Conservation (phyloP, 2,888 invertebrate genomes). For the Chrysina gloriosa region DNA sequence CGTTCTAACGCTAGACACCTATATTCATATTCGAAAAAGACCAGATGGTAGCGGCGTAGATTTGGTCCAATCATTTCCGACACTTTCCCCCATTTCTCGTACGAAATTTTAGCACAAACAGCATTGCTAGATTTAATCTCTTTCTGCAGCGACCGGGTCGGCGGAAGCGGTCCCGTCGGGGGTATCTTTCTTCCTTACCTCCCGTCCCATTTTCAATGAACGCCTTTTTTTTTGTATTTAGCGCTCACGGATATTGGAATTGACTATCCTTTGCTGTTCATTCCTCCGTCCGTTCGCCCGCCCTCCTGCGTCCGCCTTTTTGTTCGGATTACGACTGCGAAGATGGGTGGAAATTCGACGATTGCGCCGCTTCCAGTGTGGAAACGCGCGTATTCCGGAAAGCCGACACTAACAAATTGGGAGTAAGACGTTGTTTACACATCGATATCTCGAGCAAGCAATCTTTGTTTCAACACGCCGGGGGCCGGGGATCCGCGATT, state of each 20-base stretch:
- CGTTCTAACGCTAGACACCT: no score
- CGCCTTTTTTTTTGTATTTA: neutral
- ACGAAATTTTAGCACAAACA: neutral
- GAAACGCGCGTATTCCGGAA: neutral
- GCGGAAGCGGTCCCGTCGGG: no score
- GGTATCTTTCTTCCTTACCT: neutral
- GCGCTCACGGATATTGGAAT: conserved; percentile 3
- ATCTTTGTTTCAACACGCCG: conserved; percentile 25
- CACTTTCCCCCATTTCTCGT: neutral
- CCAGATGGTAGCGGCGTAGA: conserved; percentile 2
- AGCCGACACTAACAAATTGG: conserved; percentile 18
- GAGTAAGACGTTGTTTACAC: conserved; percentile 30
- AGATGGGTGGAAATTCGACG: conserved; percentile 6
- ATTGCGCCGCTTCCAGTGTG: neutral
- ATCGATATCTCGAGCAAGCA: conserved; percentile 13
- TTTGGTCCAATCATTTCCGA: conserved; percentile 20
- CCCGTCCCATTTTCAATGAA: neutral
- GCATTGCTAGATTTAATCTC: conserved; percentile 24
- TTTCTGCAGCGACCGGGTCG: conserved; percentile 8
- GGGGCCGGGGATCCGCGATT: no score
- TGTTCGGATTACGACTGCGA: conserved; percentile 1
- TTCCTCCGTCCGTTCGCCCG: no score
- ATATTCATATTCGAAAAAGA: no score
- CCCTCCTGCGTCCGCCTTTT: neutral
- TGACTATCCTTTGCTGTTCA: conserved; percentile 5